Conservation (phyloP, 2,113 vertebrate species). For the Dissostichus mawsoni region DNA sequence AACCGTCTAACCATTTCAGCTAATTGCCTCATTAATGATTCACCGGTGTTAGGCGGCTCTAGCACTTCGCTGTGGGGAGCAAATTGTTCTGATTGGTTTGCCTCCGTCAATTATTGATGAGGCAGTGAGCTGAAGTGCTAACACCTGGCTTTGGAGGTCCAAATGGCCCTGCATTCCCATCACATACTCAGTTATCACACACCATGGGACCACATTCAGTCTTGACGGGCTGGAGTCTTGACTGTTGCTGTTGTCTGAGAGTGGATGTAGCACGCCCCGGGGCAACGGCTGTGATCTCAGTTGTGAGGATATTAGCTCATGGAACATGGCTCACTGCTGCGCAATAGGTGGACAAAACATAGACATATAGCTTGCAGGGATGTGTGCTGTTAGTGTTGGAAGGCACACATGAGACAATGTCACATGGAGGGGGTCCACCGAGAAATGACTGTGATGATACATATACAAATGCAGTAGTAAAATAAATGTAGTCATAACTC, state of each 20-base stretch:
- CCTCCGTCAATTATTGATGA: slow-evolving; percentile 88
- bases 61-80: slow-evolving; percentile 85
- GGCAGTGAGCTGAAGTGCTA: slow-evolving; percentile 84
- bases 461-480: slow-evolving; percentile 1
- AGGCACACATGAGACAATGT: slow-evolving; percentile 3
- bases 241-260: slow-evolving; percentile 51
- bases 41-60: slow-evolving; percentile 83
- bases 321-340: slow-evolving; percentile 48
- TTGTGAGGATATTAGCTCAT: slow-evolving; percentile 60
- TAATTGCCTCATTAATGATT: slow-evolving; percentile 90
- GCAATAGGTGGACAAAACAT: slow-evolving; percentile 48
- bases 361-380: slow-evolving; percentile 5
- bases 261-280: slow-evolving; percentile 59
- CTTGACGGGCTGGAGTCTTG: slow-evolving; percentile 55
- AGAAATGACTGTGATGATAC: neutral
- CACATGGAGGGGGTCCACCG: neutral
- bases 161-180: slow-evolving; percentile 76
- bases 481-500: neutral
- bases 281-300: slow-evolving; percentile 64
- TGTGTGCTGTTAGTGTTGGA: slow-evolving; percentile 8
- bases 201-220: slow-evolving; percentile 65
- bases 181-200: slow-evolving; percentile 73
- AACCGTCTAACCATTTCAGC: slow-evolving; percentile 85
- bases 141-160: slow-evolving; percentile 84
- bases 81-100: slow-evolving; percentile 89